Evolutionary conservation across 2,797 vertebrate genomes (phyloP).

Genomic region (Choloepus didactylus): DNA sequence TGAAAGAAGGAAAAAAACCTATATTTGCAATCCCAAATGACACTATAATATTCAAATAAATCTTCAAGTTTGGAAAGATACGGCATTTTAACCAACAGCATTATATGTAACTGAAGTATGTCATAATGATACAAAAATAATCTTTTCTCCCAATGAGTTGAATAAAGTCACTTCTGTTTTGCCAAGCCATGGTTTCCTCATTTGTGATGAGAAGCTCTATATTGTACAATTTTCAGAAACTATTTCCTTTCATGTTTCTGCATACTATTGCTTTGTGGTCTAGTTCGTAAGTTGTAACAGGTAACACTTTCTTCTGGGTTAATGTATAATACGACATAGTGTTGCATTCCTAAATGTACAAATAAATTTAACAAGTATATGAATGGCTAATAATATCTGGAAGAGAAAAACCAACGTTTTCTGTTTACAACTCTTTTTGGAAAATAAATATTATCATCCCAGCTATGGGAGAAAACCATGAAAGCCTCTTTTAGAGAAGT

Average conservation of each 20-base stretch:
- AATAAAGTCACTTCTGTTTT: not conserved
- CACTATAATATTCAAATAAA: not conserved
- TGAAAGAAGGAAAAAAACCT: not conserved
- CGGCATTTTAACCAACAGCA: not conserved
- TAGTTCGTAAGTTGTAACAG: not conserved
- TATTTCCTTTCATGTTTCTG: not conserved
- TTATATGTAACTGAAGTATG: not conserved
- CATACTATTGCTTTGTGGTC: not conserved
- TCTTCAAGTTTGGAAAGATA: not conserved
- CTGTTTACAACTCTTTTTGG: not conserved
- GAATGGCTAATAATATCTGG: not conserved
- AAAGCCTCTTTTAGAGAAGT: not conserved
- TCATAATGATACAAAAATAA: not conserved
- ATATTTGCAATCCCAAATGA: not conserved
- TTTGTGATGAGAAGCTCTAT: not conserved
- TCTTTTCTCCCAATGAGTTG: not conserved
- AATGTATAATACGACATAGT: not conserved
- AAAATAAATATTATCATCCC: not conserved
- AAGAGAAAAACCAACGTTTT: not conserved
- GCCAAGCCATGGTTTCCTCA: not conserved
- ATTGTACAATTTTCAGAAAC: not conserved
- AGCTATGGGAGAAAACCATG: not conserved
- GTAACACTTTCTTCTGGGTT: not conserved
- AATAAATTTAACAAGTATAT: not conserved
- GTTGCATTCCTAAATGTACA: not conserved